Percentiles rank a stretch among this genome's conserved stretches.
phyloP scores from a whole-genome alignment of 2,797 vertebrate genomes.

The Enteromius paludinosus region DNA sequence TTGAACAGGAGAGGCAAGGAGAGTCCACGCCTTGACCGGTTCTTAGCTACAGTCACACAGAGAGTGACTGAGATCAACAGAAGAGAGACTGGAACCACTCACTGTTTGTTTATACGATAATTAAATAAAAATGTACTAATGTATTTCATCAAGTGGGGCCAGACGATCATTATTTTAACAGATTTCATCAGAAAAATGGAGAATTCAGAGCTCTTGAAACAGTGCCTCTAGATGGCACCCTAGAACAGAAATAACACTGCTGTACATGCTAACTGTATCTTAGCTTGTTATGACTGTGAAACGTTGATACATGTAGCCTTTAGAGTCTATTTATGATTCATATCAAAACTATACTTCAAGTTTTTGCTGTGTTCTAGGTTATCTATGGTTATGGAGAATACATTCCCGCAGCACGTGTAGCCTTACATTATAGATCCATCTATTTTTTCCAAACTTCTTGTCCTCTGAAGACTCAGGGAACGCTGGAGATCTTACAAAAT shows the following conservation, averaged over 20 bases:
- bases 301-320: neutral
- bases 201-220: neutral
- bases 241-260: neutral
- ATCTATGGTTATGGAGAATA: neutral
- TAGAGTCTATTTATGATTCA: neutral
- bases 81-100: neutral
- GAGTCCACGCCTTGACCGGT: constrained; percentile 54
- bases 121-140: neutral
- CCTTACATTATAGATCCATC: neutral
- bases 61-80: neutral
- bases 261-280: neutral
- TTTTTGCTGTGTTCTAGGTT: neutral
- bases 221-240: constrained; percentile 24
- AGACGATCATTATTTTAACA: neutral
- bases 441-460: neutral
- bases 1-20: constrained; percentile 61
- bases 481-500: neutral
- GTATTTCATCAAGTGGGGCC: neutral
- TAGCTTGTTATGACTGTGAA: neutral
- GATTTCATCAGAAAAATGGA: neutral
- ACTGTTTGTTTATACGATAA: neutral
- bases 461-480: neutral
- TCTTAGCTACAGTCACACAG: neutral
- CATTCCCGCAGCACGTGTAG: neutral
- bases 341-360: neutral